phyloP scores from a whole-genome alignment of 2,113 vertebrate genomes.

The Cephalopterus ornatus region DNA sequence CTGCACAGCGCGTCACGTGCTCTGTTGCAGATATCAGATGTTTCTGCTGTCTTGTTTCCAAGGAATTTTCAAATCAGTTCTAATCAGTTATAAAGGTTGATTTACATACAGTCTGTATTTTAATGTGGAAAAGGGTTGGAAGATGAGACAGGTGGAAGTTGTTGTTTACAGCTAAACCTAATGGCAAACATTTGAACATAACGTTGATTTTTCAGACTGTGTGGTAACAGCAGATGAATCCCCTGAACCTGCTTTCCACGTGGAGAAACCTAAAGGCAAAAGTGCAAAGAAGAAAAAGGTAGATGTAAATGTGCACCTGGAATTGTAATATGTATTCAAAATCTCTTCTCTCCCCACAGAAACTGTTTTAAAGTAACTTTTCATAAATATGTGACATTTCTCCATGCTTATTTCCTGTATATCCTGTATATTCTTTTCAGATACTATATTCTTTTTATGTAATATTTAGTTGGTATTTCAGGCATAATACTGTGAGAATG shows the following conservation, averaged over 20 bases:
- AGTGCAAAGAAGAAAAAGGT: slow-evolving; percentile 34
- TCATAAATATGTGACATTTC: not conserved
- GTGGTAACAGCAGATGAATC: not conserved
- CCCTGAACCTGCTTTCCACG: not conserved
- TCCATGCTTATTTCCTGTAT: not conserved
- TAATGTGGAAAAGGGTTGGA: not conserved
- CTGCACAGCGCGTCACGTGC: not conserved
- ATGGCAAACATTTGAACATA: not conserved
- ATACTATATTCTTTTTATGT: not conserved
- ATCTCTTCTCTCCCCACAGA: not conserved
- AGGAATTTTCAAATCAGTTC: not conserved
- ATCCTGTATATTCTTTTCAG: not conserved
- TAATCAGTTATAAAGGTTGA: not conserved
- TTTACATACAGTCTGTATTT: not conserved
- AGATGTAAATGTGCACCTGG: not conserved
- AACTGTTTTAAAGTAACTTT: not conserved
- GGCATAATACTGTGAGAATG: not conserved
- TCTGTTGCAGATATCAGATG: not conserved
- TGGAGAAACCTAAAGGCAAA: not conserved
- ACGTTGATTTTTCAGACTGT: not conserved
- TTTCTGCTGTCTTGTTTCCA: not conserved
- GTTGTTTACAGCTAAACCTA: not conserved
- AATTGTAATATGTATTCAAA: not conserved
- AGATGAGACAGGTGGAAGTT: not conserved
- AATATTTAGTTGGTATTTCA: not conserved